Evolutionary conservation across 2,797 vertebrate species (phyloP).

Genomic region (Prunella strophiata): DNA sequence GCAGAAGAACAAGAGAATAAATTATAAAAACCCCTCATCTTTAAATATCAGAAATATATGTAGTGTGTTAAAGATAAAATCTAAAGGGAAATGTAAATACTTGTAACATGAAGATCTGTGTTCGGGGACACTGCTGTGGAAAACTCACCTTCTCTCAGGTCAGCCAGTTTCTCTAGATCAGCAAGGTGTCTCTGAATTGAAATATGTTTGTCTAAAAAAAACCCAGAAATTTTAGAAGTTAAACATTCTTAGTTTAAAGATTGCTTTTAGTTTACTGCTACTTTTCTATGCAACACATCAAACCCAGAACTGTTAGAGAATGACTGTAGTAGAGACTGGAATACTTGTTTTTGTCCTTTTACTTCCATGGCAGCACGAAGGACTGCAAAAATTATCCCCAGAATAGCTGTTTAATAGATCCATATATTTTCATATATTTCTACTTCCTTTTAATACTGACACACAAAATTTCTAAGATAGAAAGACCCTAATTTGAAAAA

Average conservation of each 20-base stretch:
- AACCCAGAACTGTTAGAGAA: neutral
- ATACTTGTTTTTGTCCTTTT: neutral
- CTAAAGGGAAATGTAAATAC: constrained; percentile 12
- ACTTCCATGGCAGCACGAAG: neutral
- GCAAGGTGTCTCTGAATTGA: constrained; percentile 91
- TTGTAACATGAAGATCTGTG: constrained; percentile 42
- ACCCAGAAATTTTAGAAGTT: neutral
- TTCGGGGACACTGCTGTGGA: constrained; percentile 25
- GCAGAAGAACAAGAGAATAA: neutral
- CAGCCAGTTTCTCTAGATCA: constrained; percentile 88
- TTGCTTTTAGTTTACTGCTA: neutral
- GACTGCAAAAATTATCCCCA: neutral
- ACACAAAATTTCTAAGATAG: neutral
- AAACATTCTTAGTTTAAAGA: neutral
- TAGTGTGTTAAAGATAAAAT: neutral
- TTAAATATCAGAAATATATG: neutral
- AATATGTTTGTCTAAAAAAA: constrained; percentile 86
- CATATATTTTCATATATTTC: neutral
- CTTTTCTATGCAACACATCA: neutral
- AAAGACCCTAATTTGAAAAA: neutral
- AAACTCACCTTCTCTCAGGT: constrained; percentile 81
- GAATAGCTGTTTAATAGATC: neutral
- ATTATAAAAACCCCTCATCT: neutral
- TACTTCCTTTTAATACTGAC: neutral
- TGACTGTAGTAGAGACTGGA: fast-evolving